Evolutionary conservation across 2,797 vertebrate genomes (phyloP), one percentile per base, ranked within the genome.

Genomic region (Garrulus glandarius): DNA sequence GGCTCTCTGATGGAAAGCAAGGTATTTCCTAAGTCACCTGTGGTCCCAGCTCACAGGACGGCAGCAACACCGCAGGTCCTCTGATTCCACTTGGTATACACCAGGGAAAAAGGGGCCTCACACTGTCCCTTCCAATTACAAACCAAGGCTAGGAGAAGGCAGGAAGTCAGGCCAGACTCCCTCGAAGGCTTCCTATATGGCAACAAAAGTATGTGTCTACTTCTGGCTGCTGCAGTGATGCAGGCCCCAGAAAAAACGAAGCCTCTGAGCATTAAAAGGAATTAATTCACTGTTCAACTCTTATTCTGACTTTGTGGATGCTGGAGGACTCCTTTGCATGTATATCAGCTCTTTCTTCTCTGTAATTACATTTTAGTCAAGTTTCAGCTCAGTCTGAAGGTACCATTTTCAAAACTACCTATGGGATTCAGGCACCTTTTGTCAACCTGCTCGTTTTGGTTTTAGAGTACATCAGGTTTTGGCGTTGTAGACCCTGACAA

Each of bases 21-120:
- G 19, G 9, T 2, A 27, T 20, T 69, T 69, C 43, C 36, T 32
- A 47, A 34, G 50, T 13, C 76, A 93, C 55, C 47, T 30, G 39
- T 3, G 3, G 34, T 44, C 49, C 41, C 83, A 80, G 56, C 32
- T 77, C 60, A 61, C 16, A 10, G 30, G 61, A 75, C 0, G 0
- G 37, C 63, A 53, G 29, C 26, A 43, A 21, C 16, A 18, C 39
- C 5, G 14, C 76, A 60, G 24, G 44, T 68, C 61, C 52, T 34
- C 60, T 2, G 1, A n/a, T 30, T 50, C 43, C 74, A 43, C 47
- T n/a, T 32, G 72, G 74, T 59, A 71, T 17, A 55, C 72, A 79
- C 23, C 53, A 82, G 50, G 84, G 50, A 8, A 60, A 90, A 87
- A 46, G 23, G 44, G 59, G 74, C 63, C 56, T 86, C 83, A 71